Conservation (phyloP, 2,888 invertebrate species). For the Agrochola lychnidis region DNA sequence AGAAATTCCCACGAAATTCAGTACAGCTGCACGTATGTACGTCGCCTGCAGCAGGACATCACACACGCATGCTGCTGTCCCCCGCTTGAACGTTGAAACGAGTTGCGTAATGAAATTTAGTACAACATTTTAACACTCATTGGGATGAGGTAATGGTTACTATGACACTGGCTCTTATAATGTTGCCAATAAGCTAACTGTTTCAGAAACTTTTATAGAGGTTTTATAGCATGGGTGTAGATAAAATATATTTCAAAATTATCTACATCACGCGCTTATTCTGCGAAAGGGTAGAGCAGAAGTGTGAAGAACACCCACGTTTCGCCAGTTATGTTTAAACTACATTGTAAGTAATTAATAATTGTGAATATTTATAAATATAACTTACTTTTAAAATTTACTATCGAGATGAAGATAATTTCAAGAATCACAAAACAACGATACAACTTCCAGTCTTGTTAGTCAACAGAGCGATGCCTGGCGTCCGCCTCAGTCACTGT, state of each 20-base stretch:
- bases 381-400: slow-evolving; percentile 1
- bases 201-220: no score
- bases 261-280: background rate
- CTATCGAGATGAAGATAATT: background rate
- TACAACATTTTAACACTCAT: no score
- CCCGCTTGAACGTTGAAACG: no score
- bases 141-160: no score
- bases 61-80: no score
- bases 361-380: slow-evolving; percentile 12
- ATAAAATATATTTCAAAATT: background rate
- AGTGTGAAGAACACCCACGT: background rate
- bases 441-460: background rate
- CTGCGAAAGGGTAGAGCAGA: slow-evolving; percentile 1
- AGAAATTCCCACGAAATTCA: no score
- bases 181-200: no score
- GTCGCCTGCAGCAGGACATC: no score
- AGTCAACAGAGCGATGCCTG: background rate
- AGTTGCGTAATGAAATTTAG: no score
- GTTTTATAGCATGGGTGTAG: no score
- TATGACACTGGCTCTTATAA: no score
- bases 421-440: background rate
- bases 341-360: slow-evolving; percentile 7
- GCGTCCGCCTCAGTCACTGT: background rate
- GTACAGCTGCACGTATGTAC: no score
- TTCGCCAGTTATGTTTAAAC: slow-evolving; percentile 15